Percentiles rank a stretch among this genome's conserved stretches.
Evolutionary conservation across 2,888 invertebrate species (phyloP).

Genomic region (Scelioninae gen. 2): DNA sequence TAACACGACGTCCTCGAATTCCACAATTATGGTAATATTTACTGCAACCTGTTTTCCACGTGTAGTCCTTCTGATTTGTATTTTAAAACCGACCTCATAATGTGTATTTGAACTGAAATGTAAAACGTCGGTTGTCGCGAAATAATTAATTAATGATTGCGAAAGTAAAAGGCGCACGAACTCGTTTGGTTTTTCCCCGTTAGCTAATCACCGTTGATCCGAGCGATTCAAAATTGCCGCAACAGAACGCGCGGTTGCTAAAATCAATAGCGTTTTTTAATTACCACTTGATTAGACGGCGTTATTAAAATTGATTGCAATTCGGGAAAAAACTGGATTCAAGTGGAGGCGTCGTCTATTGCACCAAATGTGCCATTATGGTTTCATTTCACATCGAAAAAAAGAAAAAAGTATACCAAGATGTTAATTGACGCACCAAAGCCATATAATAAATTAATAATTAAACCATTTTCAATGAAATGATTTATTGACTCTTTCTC

Average conservation of each 20-base stretch:
- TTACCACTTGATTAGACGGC: constrained; percentile 15
- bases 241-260: constrained; percentile 18
- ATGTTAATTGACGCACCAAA: no score
- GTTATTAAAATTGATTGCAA: constrained; percentile 24
- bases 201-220: constrained; percentile 10
- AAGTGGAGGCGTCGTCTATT: constrained; percentile 16
- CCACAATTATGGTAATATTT: constrained; percentile 35
- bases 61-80: constrained; percentile 33
- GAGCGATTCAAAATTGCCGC: constrained; percentile 16
- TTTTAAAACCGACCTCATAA: constrained; percentile 28
- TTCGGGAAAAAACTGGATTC: constrained; percentile 28
- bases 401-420: no score
- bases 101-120: constrained; percentile 6
- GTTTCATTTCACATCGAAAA: no score
- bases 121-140: constrained; percentile 11
- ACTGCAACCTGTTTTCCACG: constrained; percentile 36
- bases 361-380: constrained; percentile 12
- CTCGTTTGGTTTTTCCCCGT: constrained; percentile 18
- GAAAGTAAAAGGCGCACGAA: constrained; percentile 21
- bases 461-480: no score
- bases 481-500: no score
- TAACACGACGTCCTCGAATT: constrained; percentile 44
- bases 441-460: no score
- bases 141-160: constrained; percentile 41
- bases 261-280: constrained; percentile 23